Percentiles rank a stretch among this genome's conserved stretches.
Conservation (phyloP, 2,888 invertebrate genomes). For the Branchipolynoe longqiensis region DNA sequence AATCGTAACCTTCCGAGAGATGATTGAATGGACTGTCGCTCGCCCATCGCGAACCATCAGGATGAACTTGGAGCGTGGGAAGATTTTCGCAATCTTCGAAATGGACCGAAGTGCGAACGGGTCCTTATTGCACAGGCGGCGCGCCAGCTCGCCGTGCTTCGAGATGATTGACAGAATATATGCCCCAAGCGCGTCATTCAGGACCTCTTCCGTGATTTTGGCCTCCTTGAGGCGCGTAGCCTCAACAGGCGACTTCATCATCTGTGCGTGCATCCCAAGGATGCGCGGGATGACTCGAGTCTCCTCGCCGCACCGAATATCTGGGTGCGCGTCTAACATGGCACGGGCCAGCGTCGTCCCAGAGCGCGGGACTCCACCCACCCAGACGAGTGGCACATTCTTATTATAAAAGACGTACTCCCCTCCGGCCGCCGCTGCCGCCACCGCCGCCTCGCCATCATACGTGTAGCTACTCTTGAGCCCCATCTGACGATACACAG, state of each 20-base stretch:
- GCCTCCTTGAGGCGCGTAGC: constrained; percentile 94
- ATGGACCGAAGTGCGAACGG: constrained; percentile 97
- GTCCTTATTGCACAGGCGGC: constrained; percentile 97
- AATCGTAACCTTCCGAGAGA: constrained; percentile 92
- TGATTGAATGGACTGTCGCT: constrained; percentile 98
- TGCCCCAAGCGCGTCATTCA: constrained; percentile 96
- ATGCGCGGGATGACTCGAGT: constrained; percentile 93
- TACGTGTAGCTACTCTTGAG: constrained; percentile 24
- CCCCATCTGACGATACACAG: constrained; percentile 31
- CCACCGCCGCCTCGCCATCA: constrained; percentile 2
- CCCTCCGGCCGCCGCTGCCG: background rate
- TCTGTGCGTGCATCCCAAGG: constrained; percentile 94
- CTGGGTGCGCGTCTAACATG: constrained; percentile 98
- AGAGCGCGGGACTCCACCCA: constrained; percentile 97
- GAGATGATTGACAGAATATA: constrained; percentile 94
- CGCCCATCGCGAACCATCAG: constrained; percentile 98
- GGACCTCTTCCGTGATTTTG: constrained; percentile 91
- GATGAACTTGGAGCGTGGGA: constrained; percentile 97
- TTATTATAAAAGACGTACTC: constrained; percentile 58
- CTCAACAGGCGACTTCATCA: constrained; percentile 96
- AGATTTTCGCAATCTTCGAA: constrained; percentile 98
- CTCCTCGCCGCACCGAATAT: constrained; percentile 97
- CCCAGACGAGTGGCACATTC: constrained; percentile 90
- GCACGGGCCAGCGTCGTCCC: constrained; percentile 97
- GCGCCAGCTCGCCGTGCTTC: constrained; percentile 95